Percentiles rank a stretch among this genome's conserved stretches.
Evolutionary conservation across 1,140 invertebrate genomes (phyloP).

Genomic region (Aricia agestis): DNA sequence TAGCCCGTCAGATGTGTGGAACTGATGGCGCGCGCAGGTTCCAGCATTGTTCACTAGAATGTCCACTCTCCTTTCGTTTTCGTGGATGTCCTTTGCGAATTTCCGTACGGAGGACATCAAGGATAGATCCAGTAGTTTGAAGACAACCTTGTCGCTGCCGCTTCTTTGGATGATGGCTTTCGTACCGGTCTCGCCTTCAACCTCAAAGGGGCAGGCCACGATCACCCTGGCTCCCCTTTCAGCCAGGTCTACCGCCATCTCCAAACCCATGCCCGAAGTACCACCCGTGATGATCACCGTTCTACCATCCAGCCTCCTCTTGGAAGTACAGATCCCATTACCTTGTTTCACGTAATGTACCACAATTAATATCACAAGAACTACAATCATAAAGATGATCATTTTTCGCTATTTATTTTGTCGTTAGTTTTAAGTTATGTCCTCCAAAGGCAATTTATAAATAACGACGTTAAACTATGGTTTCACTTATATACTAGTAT

Average conservation of each 20-base stretch:
- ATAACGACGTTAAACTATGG: too few species aligned
- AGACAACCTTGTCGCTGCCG: slow-evolving; percentile 46
- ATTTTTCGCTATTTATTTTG: too few species aligned
- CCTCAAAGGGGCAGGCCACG: slow-evolving; percentile 81
- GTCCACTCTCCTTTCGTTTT: slow-evolving; percentile 76
- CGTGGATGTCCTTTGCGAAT: slow-evolving; percentile 61
- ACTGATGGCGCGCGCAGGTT: slow-evolving; percentile 66
- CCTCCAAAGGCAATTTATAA: too few species aligned
- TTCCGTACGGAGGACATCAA: slow-evolving; percentile 43
- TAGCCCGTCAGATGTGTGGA: slow-evolving; percentile 78
- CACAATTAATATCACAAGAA: neutral
- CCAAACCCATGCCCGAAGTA: slow-evolving; percentile 89
- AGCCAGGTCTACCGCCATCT: slow-evolving; percentile 82
- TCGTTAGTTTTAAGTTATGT: too few species aligned
- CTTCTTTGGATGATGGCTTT: slow-evolving; percentile 43
- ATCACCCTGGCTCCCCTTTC: slow-evolving; percentile 82
- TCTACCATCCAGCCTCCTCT: slow-evolving; percentile 77
- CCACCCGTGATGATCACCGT: slow-evolving; percentile 88
- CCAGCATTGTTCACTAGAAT: slow-evolving; percentile 86
- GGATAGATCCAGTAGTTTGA: slow-evolving; percentile 50
- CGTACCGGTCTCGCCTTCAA: slow-evolving; percentile 62
- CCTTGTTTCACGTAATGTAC: neutral
- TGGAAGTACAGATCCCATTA: neutral
- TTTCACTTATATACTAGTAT: too few species aligned
- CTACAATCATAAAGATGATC: neutral